A percentile compares a stretch with the other conserved stretches of the same genome.
These are phyloP conservation scores for Spondyliosoma cantharus DNA, from an alignment of 2,797 vertebrate genomes.

Conservation along the genomic window DNA sequence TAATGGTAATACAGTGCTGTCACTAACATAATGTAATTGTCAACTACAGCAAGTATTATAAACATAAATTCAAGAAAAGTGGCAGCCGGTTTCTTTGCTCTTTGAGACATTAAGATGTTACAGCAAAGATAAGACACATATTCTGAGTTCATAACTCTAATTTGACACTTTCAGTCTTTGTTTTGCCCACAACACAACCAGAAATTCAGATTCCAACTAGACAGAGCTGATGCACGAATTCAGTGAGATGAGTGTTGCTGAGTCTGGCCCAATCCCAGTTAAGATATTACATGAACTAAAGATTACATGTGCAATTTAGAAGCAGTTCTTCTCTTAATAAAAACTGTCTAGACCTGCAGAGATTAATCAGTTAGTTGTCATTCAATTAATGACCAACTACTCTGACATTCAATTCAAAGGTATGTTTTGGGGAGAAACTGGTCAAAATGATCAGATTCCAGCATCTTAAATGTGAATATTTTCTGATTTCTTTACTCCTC, in stretches of 20 bases:
- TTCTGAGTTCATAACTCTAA: background rate
- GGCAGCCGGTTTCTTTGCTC: background rate
- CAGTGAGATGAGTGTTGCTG: background rate
- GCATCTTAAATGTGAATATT: too few relatives aligned
- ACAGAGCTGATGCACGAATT: background rate
- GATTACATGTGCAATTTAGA: background rate
- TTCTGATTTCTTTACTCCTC: too few relatives aligned
- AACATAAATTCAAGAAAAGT: background rate
- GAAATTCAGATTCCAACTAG: background rate
- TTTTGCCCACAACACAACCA: background rate
- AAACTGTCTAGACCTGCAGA: too few relatives aligned
- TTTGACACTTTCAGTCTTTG: background rate
- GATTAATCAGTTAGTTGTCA: too few relatives aligned
- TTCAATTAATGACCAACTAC: too few relatives aligned
- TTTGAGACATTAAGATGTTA: background rate
- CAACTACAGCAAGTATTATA: background rate
- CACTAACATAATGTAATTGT: slow-evolving; percentile 3
- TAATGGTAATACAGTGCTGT: background rate
- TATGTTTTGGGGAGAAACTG: too few relatives aligned
- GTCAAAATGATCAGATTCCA: too few relatives aligned
- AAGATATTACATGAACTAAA: background rate
- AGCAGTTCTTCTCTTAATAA: background rate
- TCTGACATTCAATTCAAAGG: too few relatives aligned
- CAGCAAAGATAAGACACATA: background rate
- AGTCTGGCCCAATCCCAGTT: background rate